These are phyloP conservation scores for Cyprinus carpio DNA, from an alignment of 2,113 vertebrate genomes.

Conservation along the genomic window DNA sequence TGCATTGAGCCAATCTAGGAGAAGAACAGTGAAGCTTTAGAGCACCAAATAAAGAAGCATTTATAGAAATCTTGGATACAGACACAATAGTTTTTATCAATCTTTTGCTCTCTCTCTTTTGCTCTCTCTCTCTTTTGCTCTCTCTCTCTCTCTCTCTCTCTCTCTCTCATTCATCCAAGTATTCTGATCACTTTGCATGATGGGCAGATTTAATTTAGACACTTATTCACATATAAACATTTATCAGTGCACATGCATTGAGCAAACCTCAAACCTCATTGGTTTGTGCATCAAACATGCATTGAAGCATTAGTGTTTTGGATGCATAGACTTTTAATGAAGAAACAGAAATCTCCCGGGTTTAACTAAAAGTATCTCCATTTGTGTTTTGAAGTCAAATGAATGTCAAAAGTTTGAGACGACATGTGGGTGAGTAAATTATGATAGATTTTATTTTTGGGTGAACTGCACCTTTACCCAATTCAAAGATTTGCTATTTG, in stretches of 20 bases:
- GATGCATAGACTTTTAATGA: not conserved
- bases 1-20: conserved; percentile 4
- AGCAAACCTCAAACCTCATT: not conserved
- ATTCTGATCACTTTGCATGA: not conserved
- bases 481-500: not conserved
- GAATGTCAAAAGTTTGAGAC: not conserved
- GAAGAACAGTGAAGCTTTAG: not conserved
- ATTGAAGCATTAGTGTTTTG: not conserved
- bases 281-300: not conserved
- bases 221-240: not conserved
- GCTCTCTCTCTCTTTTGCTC: not conserved
- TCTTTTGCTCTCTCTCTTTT: not conserved
- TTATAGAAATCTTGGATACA: not conserved
- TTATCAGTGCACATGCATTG: not conserved
- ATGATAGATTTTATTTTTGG: not conserved
- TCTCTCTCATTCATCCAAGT: not conserved
- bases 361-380: no score
- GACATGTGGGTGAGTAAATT: not conserved
- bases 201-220: not conserved
- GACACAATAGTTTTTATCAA: not conserved
- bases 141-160: not conserved
- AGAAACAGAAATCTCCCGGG: not conserved
- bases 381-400: no score
- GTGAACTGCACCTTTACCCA: not conserved
- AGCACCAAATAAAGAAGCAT: conserved; percentile 13